Evolutionary conservation across 2,113 vertebrate species (phyloP).

Genomic region (Xiphophorus hellerii): DNA sequence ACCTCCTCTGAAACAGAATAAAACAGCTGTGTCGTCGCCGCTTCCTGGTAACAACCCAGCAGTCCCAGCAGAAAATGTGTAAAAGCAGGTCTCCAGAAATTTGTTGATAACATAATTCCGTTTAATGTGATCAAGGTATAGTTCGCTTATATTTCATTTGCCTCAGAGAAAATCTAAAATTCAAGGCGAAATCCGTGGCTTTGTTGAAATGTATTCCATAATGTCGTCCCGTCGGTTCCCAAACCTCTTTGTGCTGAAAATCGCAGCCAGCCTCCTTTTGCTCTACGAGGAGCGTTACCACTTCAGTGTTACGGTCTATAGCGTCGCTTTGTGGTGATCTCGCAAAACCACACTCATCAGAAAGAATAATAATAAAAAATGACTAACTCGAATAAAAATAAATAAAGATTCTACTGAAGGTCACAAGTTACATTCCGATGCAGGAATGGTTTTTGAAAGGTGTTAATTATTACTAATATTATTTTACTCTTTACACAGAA

Average conservation of each 20-base stretch:
- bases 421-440: no score
- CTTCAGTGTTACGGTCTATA: slow-evolving; percentile 46
- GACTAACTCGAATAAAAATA: no score
- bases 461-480: neutral
- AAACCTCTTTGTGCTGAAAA: slow-evolving; percentile 60
- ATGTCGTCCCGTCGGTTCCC: neutral
- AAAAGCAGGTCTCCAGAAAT: slow-evolving; percentile 15
- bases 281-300: slow-evolving; percentile 53
- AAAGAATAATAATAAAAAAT: no score
- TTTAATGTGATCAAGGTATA: neutral
- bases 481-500: no score
- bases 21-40: slow-evolving; percentile 55
- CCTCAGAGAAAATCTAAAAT: neutral
- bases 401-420: no score
- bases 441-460: neutral
- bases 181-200: neutral
- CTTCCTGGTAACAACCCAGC: slow-evolving; percentile 50
- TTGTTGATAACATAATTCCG: slow-evolving; percentile 51
- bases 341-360: slow-evolving; percentile 3
- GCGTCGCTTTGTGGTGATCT: slow-evolving; percentile 60
- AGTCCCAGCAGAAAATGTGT: slow-evolving; percentile 35
- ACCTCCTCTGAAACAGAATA: slow-evolving; percentile 72
- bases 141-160: neutral
- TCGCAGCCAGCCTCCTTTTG: slow-evolving; percentile 14
- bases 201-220: slow-evolving; percentile 6